Conservation (phyloP, 2,888 invertebrate species). For the Lottia scabra region DNA sequence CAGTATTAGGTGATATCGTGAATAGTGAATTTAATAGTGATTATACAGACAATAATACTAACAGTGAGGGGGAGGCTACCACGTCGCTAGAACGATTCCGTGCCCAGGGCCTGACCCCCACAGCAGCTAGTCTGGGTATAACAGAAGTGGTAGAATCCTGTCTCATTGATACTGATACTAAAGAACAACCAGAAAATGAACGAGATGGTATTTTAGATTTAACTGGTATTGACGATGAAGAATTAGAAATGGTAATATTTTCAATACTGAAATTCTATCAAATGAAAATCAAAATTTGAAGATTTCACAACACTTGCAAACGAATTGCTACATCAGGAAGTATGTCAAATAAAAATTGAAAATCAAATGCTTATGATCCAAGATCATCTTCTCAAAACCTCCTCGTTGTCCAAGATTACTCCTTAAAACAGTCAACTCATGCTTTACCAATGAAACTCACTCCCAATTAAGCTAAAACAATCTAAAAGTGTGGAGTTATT, state of each 20-base stretch:
- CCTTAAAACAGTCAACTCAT: no score
- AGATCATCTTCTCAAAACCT: no score
- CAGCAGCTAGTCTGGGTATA: conserved; percentile 82
- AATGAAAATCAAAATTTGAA: no score
- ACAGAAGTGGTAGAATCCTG: conserved; percentile 73
- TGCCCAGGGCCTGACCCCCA: conserved; percentile 42
- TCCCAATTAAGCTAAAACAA: no score
- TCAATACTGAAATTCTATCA: no score
- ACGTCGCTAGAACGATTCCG: not conserved
- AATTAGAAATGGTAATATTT: conserved; percentile 78
- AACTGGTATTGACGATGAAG: conserved; percentile 85
- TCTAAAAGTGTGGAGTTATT: no score
- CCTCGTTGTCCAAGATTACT: no score
- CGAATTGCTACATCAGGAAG: no score
- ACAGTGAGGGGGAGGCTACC: not conserved
- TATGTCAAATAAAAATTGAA: no score
- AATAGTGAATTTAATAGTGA: not conserved
- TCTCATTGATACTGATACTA: conserved; percentile 32
- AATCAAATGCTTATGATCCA: no score
- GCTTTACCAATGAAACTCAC: no score
- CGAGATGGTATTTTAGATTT: conserved; percentile 76
- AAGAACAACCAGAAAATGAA: conserved; percentile 9
- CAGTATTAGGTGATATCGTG: not conserved
- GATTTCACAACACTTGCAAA: no score
- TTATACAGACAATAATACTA: not conserved